A percentile compares a stretch with the other conserved stretches of the same genome.
Evolutionary conservation across 2,888 invertebrate species (phyloP).

Genomic region (Vanessa cardui): DNA sequence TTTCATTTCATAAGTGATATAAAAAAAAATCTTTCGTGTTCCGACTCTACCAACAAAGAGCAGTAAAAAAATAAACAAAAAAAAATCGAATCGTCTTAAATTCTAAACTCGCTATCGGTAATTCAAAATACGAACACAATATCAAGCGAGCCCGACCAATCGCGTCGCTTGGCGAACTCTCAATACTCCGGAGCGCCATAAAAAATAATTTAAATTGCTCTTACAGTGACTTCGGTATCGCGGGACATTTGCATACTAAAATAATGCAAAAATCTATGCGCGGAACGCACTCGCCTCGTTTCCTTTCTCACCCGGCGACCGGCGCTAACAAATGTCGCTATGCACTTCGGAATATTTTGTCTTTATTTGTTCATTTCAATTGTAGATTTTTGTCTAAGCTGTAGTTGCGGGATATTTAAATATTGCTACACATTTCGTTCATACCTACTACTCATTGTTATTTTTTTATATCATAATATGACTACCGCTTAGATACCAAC

Average conservation of each 20-base stretch:
- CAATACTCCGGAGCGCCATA: conserved; percentile 82
- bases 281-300: conserved; percentile 62
- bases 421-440: background rate
- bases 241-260: conserved; percentile 81
- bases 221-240: conserved; percentile 78
- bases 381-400: background rate
- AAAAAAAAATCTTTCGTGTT: too few species aligned
- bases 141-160: conserved; percentile 61
- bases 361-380: conserved; percentile 6
- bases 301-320: conserved; percentile 51
- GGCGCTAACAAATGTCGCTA: conserved; percentile 36
- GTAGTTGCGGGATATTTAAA: background rate
- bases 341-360: conserved; percentile 35
- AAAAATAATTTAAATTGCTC: conserved; percentile 84
- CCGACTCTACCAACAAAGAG: conserved; percentile 7
- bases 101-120: conserved; percentile 48
- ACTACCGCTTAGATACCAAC: too few species aligned
- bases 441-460: background rate
- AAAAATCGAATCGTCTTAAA: conserved; percentile 3
- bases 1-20: too few species aligned
- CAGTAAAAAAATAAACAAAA: conserved; percentile 11
- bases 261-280: conserved; percentile 83
- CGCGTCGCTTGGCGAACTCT: conserved; percentile 68
- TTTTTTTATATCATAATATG: background rate
- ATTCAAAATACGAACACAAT: conserved; percentile 69